Evolutionary conservation across 2,113 vertebrate genomes (phyloP).

Genomic region (Pelodiscus sinensis): DNA sequence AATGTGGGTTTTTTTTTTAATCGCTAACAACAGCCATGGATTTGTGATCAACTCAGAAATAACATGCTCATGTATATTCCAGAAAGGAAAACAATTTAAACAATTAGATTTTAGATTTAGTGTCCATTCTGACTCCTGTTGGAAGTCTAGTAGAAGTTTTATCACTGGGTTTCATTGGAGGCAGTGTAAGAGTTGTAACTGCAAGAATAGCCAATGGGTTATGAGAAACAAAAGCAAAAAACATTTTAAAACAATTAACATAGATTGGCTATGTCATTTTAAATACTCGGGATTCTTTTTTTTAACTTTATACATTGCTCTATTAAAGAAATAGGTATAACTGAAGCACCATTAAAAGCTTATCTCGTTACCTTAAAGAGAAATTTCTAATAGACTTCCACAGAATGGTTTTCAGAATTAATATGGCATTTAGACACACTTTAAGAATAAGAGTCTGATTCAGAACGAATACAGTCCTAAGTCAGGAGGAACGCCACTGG

Average conservation of each 20-base stretch:
- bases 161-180: neutral
- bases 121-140: neutral
- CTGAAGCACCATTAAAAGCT: neutral
- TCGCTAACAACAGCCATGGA: neutral
- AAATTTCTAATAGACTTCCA: neutral
- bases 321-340: neutral
- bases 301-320: neutral
- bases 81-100: neutral
- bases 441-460: neutral
- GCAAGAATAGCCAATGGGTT: neutral
- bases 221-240: constrained; percentile 21
- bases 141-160: neutral
- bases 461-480: neutral
- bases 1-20: neutral
- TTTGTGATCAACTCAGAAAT: constrained; percentile 3
- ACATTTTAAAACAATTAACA: neutral
- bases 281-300: neutral
- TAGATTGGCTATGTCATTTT: neutral
- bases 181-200: accelerated
- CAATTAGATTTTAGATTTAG: neutral
- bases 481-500: neutral
- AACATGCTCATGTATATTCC: neutral
- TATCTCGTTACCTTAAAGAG: neutral
- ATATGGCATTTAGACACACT: neutral
- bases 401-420: neutral